Evolutionary conservation across 2,113 vertebrate genomes (phyloP).

Genomic region (Choloepus hoffmanni): DNA sequence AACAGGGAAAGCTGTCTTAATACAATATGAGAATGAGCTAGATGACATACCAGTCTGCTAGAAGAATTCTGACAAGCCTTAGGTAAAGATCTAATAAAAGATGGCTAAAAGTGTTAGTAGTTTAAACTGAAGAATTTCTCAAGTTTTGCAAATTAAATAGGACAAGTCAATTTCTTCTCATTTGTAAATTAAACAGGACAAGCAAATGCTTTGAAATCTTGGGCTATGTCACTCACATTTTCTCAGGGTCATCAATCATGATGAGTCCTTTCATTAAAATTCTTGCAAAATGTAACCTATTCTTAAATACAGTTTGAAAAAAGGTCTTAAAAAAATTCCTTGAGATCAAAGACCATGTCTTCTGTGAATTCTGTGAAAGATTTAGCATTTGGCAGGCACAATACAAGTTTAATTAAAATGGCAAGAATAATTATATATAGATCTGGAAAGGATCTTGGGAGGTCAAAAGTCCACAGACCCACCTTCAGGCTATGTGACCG

Average conservation of each 20-base stretch:
- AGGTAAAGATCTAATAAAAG: slow-evolving; percentile 61
- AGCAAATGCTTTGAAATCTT: slow-evolving; percentile 68
- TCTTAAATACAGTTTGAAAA: slow-evolving; percentile 71
- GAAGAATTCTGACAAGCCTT: slow-evolving; percentile 33
- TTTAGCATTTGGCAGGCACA: slow-evolving; percentile 26
- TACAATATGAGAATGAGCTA: slow-evolving; percentile 46
- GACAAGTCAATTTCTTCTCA: slow-evolving; percentile 72
- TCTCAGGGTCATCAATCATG: slow-evolving; percentile 75
- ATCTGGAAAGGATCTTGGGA: neutral
- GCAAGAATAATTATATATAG: slow-evolving; percentile 56
- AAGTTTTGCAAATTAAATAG: slow-evolving; percentile 63
- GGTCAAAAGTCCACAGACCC: slow-evolving; percentile 44
- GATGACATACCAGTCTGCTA: slow-evolving; percentile 3
- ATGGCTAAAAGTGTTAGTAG: neutral
- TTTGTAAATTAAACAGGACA: slow-evolving; percentile 66
- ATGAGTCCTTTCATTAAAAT: slow-evolving; percentile 68
- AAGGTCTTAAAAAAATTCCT: slow-evolving; percentile 46
- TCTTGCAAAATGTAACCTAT: slow-evolving; percentile 60
- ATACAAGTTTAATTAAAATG: slow-evolving; percentile 66
- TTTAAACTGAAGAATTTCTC: slow-evolving; percentile 63
- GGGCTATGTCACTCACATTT: slow-evolving; percentile 65
- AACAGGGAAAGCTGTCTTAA: slow-evolving; percentile 31
- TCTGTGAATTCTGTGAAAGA: slow-evolving; percentile 50
- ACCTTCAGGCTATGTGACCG: neutral
- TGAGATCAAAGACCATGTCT: slow-evolving; percentile 59